A percentile compares a stretch with the other conserved stretches of the same genome.
These are phyloP conservation scores for Drosophila nannoptera DNA, from an alignment of 1,140 invertebrate species.

Conservation along the genomic window DNA sequence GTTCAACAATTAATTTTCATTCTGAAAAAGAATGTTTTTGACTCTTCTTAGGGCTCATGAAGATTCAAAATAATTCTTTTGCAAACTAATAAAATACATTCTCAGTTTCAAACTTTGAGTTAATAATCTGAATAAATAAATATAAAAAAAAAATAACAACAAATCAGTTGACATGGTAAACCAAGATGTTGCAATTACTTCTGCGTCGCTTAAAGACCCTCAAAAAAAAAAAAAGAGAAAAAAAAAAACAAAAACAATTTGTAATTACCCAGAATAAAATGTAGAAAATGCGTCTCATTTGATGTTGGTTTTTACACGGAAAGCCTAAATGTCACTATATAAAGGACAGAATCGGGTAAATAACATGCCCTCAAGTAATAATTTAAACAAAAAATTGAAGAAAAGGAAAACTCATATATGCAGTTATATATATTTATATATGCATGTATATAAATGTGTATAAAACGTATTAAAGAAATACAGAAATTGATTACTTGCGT, in stretches of 20 bases:
- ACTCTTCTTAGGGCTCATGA: constrained; percentile 78
- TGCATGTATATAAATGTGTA: constrained; percentile 26
- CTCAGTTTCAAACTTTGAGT: constrained; percentile 33
- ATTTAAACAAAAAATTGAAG: constrained; percentile 56
- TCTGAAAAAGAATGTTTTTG: constrained; percentile 74
- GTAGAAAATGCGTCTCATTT: constrained; percentile 15
- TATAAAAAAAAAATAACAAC: constrained; percentile 28
- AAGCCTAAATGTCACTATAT: too few relatives aligned
- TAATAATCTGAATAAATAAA: constrained; percentile 9
- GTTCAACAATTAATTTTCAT: constrained; percentile 20
- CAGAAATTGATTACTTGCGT: constrained; percentile 38
- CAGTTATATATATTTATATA: constrained; percentile 54
- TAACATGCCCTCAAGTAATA: too few relatives aligned
- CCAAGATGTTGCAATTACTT: constrained; percentile 38
- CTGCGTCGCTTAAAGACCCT: constrained; percentile 32
- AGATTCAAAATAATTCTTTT: constrained; percentile 79
- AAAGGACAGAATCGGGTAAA: too few relatives aligned
- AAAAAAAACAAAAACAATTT: too few relatives aligned
- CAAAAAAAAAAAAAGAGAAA: too few relatives aligned
- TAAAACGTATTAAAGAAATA: constrained; percentile 38
- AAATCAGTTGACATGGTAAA: constrained; percentile 5
- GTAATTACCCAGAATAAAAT: constrained; percentile 57
- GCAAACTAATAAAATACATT: constrained; percentile 33
- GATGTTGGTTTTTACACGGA: too few relatives aligned
- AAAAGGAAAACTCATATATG: constrained; percentile 58